Percentiles rank a stretch among this genome's conserved stretches.
phyloP scores from a whole-genome alignment of 2,888 invertebrate genomes.

The Pinctada fucata region DNA sequence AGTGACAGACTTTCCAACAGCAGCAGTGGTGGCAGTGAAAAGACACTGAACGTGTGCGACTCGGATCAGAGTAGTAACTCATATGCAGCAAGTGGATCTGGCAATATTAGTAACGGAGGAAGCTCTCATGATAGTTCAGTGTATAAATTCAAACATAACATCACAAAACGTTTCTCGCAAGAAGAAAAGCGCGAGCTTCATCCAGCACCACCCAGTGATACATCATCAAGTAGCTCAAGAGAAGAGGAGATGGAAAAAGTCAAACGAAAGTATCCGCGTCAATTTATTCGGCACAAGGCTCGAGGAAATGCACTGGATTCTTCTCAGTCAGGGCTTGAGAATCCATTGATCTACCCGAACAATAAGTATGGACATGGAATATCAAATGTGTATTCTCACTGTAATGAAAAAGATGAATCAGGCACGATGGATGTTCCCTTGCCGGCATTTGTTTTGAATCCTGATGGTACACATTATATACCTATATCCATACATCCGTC shows the following conservation, averaged over 20 bases:
- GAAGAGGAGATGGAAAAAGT: conserved; percentile 45
- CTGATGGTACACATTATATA: conserved; percentile 92
- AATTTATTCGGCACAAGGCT: conserved; percentile 42
- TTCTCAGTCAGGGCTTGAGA: conserved; percentile 5
- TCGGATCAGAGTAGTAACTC: conserved; percentile 23
- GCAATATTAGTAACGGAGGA: conserved; percentile 19
- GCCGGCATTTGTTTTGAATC: conserved; percentile 93
- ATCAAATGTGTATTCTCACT: conserved; percentile 27
- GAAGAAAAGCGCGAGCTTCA: conserved; percentile 63
- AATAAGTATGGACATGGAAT: conserved; percentile 12
- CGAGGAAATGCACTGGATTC: conserved; percentile 46
- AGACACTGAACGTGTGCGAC: background rate
- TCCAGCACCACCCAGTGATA: conserved; percentile 37
- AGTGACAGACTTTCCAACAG: background rate
- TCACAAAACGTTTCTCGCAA: conserved; percentile 88
- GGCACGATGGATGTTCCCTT: conserved; percentile 72
- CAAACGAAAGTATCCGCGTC: conserved; percentile 47
- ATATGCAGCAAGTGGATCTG: conserved; percentile 15
- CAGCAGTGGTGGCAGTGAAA: background rate
- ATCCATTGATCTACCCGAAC: background rate
- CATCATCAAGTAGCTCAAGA: conserved; percentile 51
- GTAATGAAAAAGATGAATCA: conserved; percentile 24
- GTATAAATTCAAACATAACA: conserved; percentile 96
- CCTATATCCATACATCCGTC: conserved; percentile 80
- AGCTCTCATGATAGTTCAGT: conserved; percentile 46